Base-by-base conservation (phyloP, 1,140 invertebrate genomes). In the Reticulitermes speratus region DNA sequence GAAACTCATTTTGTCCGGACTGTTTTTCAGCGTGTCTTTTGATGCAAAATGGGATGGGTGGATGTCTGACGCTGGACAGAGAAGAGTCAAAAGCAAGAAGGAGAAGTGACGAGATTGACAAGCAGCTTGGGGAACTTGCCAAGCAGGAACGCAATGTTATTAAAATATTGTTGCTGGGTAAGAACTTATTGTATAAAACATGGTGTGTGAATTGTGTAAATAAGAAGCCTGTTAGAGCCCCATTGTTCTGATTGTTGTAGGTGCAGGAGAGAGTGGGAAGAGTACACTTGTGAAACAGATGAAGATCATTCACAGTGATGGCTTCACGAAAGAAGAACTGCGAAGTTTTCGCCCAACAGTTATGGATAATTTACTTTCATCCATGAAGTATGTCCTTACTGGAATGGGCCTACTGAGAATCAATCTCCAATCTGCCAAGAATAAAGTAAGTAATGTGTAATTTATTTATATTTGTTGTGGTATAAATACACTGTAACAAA, bases 231-330 rank as follows among this genome's bases (percentile, higher is more conserved):
- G 82, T 65, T n/a, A 45, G 48, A 85, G 8, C 25, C 7, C 32
- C 21, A 52, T 11, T 85, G 6, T 84, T 12, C 30, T 16, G 30
- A 65, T 85, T 87, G 16, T 89, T 89, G 19, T 87, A 92, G 94
- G 94, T 86, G 94, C 94, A 88, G 94, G 94, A 55, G 94, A 95
- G 89, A 94, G 94, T 88, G 94, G 94, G 14, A 95, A 95, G 90
- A 94, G 94, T 89, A 95, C 94, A 48, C 90, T 95, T 89, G 94
- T 95, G 6, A 95, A 95, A 90, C 94, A 95, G 89, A 95, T 95
- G 94, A 94, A 95, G 92, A 96, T 96, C 88, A 96, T 96, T 87
- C 95, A 96, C 89, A 94, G 95, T 87, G 94, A 95, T 90, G 95
- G 95, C 45, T 96, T 95, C 89, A 94, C 94, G 52, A 90, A 91